A percentile compares a stretch with the other conserved stretches of the same genome.
These are phyloP conservation scores for Amphipyra tragopoginis DNA, from an alignment of 2,888 invertebrate genomes.

Conservation along the genomic window DNA sequence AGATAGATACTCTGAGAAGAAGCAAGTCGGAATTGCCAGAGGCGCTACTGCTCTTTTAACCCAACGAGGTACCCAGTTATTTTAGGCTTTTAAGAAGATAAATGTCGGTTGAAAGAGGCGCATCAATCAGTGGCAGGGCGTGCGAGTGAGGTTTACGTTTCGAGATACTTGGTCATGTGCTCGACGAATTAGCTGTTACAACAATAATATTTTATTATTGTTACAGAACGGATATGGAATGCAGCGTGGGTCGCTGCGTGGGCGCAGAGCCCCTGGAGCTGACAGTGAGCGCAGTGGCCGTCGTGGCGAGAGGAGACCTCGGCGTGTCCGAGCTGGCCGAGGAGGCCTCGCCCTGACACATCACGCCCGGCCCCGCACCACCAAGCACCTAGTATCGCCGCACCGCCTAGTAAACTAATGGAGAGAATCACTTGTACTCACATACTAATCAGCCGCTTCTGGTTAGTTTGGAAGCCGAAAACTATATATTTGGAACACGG, in stretches of 20 bases:
- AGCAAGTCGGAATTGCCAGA: no score
- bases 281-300: constrained; percentile 71
- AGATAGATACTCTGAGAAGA: no score
- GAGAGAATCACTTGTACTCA: constrained; percentile 15
- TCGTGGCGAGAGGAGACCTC: constrained; percentile 65
- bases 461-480: neutral
- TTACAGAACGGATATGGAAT: constrained; percentile 85
- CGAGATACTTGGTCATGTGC: neutral
- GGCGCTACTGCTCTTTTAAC: no score
- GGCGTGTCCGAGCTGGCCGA: constrained; percentile 79
- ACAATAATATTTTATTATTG: neutral
- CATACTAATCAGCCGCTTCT: neutral
- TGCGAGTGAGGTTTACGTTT: neutral
- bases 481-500: neutral
- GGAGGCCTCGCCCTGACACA: constrained; percentile 85
- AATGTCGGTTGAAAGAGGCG: no score
- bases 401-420: constrained; percentile 34
- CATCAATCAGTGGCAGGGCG: no score
- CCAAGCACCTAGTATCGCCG: constrained; percentile 21
- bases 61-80: no score
- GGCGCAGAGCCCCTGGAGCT: constrained; percentile 77
- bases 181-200: neutral
- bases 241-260: constrained; percentile 83
- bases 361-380: constrained; percentile 2
- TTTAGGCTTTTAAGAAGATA: no score